Base-by-base conservation (phyloP, 2,888 invertebrate genomes). In the Aphodius granarius region DNA sequence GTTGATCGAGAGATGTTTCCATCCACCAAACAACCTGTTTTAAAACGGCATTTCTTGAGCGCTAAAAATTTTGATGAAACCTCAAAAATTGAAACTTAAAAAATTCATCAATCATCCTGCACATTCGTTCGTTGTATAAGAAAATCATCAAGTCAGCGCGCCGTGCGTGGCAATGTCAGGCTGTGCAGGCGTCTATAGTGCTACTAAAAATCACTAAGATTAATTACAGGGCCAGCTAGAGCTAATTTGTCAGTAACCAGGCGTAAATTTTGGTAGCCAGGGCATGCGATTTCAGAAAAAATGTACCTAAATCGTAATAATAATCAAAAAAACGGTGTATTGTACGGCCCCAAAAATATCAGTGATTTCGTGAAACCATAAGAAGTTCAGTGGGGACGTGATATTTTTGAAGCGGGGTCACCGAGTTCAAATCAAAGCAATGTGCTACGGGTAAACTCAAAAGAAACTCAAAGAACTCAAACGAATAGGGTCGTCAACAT, bases 141-240 rank as follows among this genome's bases (percentile, higher is more conserved):
- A 43, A 43, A 43, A 9, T 9, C 9, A 71, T 74, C 64, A 74
- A 73, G 23, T 78, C 73, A 75, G 77, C 79, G 81, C 84, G 82
- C 82, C 85, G 86, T 87, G 86, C 86, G 86, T 87, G 86, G 86
- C 87, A 82, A 84, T 84, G 85, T 83, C 85, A 86, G 87, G 86
- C 86, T 87, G 86, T 87, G 86, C 86, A 86, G 86, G 86, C 86
- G 66, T 83, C 83, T 78, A 75, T 65, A 81, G 85, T 86, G 85
- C 86, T 85, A 83, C 83, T 83, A 84, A 83, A 81, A 81, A 20
- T 68, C 68, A 68, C 20, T 21, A 68, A 68, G 66, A 72, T 78
- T 76, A 81, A 83, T 85, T 83, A 84, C 82, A 80, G 82, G 83
- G 81, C 83, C 83, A 84, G 82, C 43, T 43, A 43, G 1, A 43